Base-by-base conservation (phyloP, 2,888 invertebrate genomes). In the Rhingia campestris region DNA sequence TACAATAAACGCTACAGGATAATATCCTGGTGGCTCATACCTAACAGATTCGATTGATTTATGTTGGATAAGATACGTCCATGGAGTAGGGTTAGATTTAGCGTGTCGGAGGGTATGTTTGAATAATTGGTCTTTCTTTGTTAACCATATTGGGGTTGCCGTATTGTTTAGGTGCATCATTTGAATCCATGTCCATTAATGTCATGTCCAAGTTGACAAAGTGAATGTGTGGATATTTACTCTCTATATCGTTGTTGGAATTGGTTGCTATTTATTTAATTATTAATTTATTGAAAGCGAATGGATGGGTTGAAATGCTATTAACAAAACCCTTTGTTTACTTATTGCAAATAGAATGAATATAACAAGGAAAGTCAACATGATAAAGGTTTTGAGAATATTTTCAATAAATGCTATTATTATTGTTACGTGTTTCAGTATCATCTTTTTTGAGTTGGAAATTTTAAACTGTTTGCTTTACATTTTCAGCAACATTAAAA, bases 101-200 rank as follows among this genome's bases (percentile, higher is more conserved):
- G 12, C 54, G 45, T 72, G 63, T 39, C 32, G 14, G 47, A 9
- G 7, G 12, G 45, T 32, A 64, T 70, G 33, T 59, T 64, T 70
- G 64, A 64, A 59, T 81, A 76, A 70, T 81, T 76, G 45, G 37
- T 59, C 1, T 59, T 22, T 47, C 10, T 59, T 70, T 81, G 64
- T 53, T 69, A 30, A 12, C 39, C n/a, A 6, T 7, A 74, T 74
- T 58, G 49, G n/a, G 47, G 54, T 45, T 35, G 56, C 37, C 43
- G 47, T n/a, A 39, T 41, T 51, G 39, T 56, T 56, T 14, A 30
- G 22, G 32, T 35, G 32, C 30, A 53, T 22, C 4, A 51, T 33
- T 39, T 43, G 5, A 14, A 35, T 33, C 58, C 30, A 35, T 56
- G 2, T 49, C 12, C 35, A 63, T 58, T 59, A 49, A 4, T 45